Evolutionary conservation across 1,140 invertebrate species (phyloP), one percentile per base, ranked within the genome.

Genomic region (Aculops lycopersici): DNA sequence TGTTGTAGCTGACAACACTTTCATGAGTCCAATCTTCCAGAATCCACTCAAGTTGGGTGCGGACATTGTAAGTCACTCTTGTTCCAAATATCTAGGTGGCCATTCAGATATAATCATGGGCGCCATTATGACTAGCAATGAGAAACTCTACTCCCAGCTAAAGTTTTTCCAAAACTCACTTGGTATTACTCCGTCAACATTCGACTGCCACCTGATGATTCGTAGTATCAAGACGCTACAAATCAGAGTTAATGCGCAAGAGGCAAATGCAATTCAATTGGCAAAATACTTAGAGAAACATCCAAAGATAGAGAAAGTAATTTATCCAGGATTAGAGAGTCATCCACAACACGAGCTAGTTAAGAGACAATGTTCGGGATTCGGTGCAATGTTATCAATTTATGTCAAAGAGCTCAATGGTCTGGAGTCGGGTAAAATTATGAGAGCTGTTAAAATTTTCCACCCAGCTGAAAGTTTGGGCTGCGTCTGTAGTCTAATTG

Each of bases 21-120:
- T 98, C 55, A 64, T 90, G 41, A 83, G 83, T 4, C 66, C 81
- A n/a, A 92, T 88, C 53, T 76, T 86, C 43, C 84, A 77, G 71
- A 64, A 70, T 45, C 90, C 90, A 3, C 56, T 97, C 19, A 66
- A 70, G 16, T 60, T 90, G 19, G 90, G 90, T 8, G 86, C 78
- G 2, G 86, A 97, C 58, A 64, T 94, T 37, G 71, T 74, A 1
- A 58, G 81, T 46, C 88, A 95, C 59, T 97, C 88, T 0, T 49
- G 90, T 19, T 92, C 86, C 0, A 98, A 97, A 58, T 97, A 94
- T 52, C 84, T 95, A 69, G 95, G 95, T 58, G 90, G 88, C 0
- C 88, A 97, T 57, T 74, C 78, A 1, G 90, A 98, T 62, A 74
- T 92, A 36, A 71, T 97, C 1, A 95, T 97, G 90, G 90, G 90